phyloP scores from a whole-genome alignment of 2,888 invertebrate species.

The Slavum lentiscoides region DNA sequence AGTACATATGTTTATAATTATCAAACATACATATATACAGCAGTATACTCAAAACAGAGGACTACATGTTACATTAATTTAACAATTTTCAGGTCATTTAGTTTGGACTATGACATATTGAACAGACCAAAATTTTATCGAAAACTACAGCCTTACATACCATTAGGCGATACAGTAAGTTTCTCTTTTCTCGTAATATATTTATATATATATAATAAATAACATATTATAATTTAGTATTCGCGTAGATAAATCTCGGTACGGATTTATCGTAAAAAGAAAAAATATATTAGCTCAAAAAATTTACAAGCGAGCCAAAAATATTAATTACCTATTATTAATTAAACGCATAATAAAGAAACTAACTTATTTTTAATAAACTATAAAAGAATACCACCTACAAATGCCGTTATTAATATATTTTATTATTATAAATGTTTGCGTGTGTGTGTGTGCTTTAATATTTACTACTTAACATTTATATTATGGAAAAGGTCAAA shows the following conservation, averaged over 20 bases:
- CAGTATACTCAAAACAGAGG: not conserved
- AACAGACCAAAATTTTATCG: slow-evolving; percentile 52
- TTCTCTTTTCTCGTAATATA: not conserved
- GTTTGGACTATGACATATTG: slow-evolving; percentile 48
- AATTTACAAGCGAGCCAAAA: not conserved
- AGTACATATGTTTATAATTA: slow-evolving; percentile 11
- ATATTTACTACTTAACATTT: no score
- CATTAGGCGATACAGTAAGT: slow-evolving; percentile 49
- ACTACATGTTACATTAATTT: not conserved
- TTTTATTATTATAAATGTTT: no score
- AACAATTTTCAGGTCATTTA: slow-evolving; percentile 37
- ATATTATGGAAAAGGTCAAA: no score
- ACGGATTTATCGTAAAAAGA: not conserved
- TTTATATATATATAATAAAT: not conserved
- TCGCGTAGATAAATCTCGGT: no score
- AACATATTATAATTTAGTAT: not conserved
- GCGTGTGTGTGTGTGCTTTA: no score
- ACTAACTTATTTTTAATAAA: not conserved
- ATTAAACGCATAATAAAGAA: not conserved
- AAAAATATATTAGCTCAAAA: not conserved
- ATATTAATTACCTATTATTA: not conserved
- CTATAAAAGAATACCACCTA: not conserved
- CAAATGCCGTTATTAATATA: no score
- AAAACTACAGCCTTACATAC: slow-evolving; percentile 45
- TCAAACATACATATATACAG: slow-evolving; percentile 3